Percentiles rank a stretch among this genome's conserved stretches.
phyloP scores from a whole-genome alignment of 2,797 vertebrate genomes.

The Rhinichthys osculus region DNA sequence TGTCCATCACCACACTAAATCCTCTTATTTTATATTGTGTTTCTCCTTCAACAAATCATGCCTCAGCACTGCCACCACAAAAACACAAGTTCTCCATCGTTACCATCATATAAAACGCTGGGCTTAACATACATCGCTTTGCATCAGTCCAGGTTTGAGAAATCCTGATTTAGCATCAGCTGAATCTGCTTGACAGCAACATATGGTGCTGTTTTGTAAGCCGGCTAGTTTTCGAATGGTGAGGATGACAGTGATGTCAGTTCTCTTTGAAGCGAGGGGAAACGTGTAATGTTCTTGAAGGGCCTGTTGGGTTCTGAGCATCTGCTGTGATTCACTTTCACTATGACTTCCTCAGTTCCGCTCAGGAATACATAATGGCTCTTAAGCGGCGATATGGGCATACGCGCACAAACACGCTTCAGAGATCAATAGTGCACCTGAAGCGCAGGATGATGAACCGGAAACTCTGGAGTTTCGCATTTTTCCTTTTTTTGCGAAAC shows the following conservation, averaged over 20 bases:
- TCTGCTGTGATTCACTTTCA: slow-evolving; percentile 46
- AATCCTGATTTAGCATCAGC: slow-evolving; percentile 40
- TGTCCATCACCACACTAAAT: slow-evolving; percentile 44
- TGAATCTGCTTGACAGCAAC: slow-evolving; percentile 54
- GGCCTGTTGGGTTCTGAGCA: slow-evolving; percentile 52
- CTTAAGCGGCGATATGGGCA: slow-evolving; percentile 25
- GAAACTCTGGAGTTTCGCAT: background rate
- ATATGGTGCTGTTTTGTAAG: slow-evolving; percentile 53
- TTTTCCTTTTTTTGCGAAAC: background rate
- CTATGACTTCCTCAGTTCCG: slow-evolving; percentile 34
- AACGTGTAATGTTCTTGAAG: slow-evolving; percentile 61
- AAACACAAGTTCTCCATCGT: background rate
- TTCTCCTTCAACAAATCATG: slow-evolving; percentile 60
- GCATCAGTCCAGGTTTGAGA: slow-evolving; percentile 56
- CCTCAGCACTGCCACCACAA: background rate
- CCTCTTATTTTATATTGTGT: slow-evolving; percentile 65
- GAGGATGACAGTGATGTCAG: slow-evolving; percentile 69
- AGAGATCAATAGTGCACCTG: slow-evolving; percentile 25
- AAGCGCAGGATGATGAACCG: slow-evolving; percentile 23
- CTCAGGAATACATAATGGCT: slow-evolving; percentile 37
- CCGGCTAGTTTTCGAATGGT: slow-evolving; percentile 26
- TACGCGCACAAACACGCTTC: slow-evolving; percentile 15
- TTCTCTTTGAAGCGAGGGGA: slow-evolving; percentile 66
- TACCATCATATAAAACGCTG: slow-evolving; percentile 57
- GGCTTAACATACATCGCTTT: slow-evolving; percentile 60